Percentiles rank a stretch among this genome's conserved stretches.
phyloP scores from a whole-genome alignment of 2,797 vertebrate genomes.

The Hylomyscus alleni region DNA sequence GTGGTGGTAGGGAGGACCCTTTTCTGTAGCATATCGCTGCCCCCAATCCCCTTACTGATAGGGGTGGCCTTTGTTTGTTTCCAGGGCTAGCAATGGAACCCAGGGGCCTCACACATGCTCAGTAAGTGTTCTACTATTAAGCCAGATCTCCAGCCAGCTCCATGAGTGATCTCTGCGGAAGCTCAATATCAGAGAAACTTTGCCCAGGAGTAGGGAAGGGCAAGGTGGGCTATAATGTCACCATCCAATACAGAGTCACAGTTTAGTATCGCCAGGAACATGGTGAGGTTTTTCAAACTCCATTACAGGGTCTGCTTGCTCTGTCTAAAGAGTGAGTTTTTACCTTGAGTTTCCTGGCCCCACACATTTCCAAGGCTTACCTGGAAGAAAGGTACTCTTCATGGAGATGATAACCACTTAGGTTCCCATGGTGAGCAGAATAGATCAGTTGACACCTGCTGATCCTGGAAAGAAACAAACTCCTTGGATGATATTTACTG shows the following conservation, averaged over 20 bases:
- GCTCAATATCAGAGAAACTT: conserved; percentile 19
- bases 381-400: conserved; percentile 33
- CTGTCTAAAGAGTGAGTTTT: conserved; percentile 15
- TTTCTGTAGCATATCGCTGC: not conserved
- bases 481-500: conserved; percentile 54
- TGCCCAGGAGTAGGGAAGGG: conserved; percentile 24
- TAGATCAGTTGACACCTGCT: conserved; percentile 46
- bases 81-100: not conserved
- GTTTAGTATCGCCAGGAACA: not conserved
- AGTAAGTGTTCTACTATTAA: not conserved
- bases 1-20: not conserved
- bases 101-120: not conserved
- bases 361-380: conserved; percentile 26
- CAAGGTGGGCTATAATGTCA: not conserved
- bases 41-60: not conserved
- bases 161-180: conserved; percentile 27
- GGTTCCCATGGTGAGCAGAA: conserved; percentile 53
- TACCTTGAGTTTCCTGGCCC: conserved; percentile 42
- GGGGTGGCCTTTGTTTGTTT: not conserved
- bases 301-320: conserved; percentile 1
- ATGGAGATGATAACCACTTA: conserved; percentile 28
- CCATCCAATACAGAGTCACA: not conserved
- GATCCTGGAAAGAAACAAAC: conserved; percentile 66
- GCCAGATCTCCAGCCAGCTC: not conserved
- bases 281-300: conserved; percentile 24